Evolutionary conservation across 2,797 vertebrate species (phyloP), one percentile per base, ranked within the genome.

Genomic region (Tamandua tetradactyla): DNA sequence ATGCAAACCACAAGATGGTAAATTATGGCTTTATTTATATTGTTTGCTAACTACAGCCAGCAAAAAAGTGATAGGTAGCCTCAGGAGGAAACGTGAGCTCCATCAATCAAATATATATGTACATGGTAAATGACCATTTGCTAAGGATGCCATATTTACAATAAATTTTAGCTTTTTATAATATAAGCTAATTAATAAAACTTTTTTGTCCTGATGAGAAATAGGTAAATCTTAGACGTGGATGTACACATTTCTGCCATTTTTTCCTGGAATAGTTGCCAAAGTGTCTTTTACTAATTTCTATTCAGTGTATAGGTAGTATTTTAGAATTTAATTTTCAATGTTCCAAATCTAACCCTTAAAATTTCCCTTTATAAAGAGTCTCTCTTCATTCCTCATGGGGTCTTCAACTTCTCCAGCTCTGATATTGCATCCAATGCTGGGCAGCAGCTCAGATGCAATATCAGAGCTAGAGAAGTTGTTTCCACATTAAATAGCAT

Each of bases 381-480:
- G 57, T 44, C 82, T 88, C 91, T 92, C 59, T 95, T 95, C 92
- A 71, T 68, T 94, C 91, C 32, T 64, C 89, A 0, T 0, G 11
- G 72, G 85, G 80, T 57, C 93, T 96, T 61, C 94, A 91, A 87
- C 47, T 0, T 0, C 0, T 82, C 62, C 37, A 5, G 75, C 78
- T 93, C 76, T 87, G 75, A 87, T 93, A 59, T 88, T 17, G 44
- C 64, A 61, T 72, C 90, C 82, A 74, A 92, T 90, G 55, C 32
- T 32, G 72, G 89, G 62, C 1, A 2, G 64, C 17, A 22, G n/a
- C n/a, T n/a, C n/a, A n/a, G n/a, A n/a, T n/a, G n/a, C n/a, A n/a
- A n/a, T n/a, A n/a, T n/a, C n/a, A n/a, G n/a, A n/a, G n/a, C n/a
- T n/a, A n/a, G n/a, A n/a, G n/a, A n/a, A n/a, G n/a, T 80, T 93